Conservation (phyloP, 2,888 invertebrate species). For the Temnothorax ravouxi region DNA sequence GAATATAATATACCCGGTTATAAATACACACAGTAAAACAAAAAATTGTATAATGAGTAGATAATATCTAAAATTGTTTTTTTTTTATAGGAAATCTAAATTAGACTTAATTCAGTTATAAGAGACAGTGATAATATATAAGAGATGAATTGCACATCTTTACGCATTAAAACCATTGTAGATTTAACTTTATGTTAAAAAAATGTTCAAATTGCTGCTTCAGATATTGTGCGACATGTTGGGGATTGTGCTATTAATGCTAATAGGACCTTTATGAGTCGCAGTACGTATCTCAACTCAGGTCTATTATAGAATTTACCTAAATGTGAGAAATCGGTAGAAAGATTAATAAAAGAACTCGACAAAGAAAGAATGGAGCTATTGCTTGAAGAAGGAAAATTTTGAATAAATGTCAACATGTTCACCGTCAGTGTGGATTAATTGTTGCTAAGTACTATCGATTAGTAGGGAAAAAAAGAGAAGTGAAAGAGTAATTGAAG, state of each 20-base stretch:
- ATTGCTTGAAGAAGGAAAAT: conserved; percentile 8
- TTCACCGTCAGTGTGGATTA: conserved; percentile 9
- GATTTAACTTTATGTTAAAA: neutral
- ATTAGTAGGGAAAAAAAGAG: neutral
- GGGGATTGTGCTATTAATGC: neutral
- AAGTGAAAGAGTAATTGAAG: neutral
- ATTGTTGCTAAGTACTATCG: conserved; percentile 22
- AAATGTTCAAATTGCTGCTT: neutral
- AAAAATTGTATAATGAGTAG: neutral
- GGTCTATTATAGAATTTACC: conserved; percentile 22
- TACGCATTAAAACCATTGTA: too few relatives aligned
- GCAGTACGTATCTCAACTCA: neutral
- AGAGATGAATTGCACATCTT: neutral
- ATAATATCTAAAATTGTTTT: neutral
- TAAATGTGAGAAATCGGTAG: conserved; percentile 14
- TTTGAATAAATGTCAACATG: conserved; percentile 39
- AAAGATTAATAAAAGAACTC: conserved; percentile 13
- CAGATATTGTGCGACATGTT: neutral
- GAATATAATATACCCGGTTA: neutral
- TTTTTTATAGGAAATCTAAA: neutral
- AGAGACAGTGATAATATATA: neutral
- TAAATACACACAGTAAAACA: neutral
- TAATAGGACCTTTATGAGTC: conserved; percentile 19
- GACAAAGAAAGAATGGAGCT: conserved; percentile 10
- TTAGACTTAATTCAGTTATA: neutral